phyloP scores from a whole-genome alignment of 2,888 invertebrate genomes.

The Teleiodes luculella region DNA sequence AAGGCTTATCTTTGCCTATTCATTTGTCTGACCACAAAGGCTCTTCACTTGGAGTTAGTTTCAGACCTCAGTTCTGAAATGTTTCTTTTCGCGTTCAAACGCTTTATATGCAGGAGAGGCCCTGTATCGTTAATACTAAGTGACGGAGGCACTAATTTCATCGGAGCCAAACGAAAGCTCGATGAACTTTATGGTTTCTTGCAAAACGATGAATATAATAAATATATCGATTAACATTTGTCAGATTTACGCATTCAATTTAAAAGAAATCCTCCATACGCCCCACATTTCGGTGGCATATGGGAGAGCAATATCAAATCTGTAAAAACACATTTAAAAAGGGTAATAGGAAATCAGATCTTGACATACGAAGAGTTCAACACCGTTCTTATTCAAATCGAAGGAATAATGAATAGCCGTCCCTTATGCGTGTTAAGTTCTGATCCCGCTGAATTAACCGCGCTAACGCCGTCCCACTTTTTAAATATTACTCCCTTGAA shows the following conservation, averaged over 20 bases:
- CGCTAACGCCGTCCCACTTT: neutral
- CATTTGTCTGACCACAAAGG: slow-evolving; percentile 12
- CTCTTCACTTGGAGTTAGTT: slow-evolving; percentile 12
- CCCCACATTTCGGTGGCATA: slow-evolving; percentile 14
- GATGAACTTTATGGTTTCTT: slow-evolving; percentile 16
- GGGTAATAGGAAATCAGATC: slow-evolving; percentile 1
- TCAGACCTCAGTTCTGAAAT: slow-evolving; percentile 8
- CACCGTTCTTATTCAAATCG: too few relatives aligned
- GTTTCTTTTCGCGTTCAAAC: slow-evolving; percentile 11
- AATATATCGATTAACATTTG: neutral
- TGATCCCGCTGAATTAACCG: neutral
- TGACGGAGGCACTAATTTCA: slow-evolving; percentile 19
- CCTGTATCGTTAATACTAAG: slow-evolving; percentile 13
- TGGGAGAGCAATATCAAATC: slow-evolving; percentile 10
- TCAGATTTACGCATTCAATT: neutral
- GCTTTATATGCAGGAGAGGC: slow-evolving; percentile 14
- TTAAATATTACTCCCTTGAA: neutral
- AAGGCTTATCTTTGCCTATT: slow-evolving; percentile 16
- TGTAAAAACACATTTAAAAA: slow-evolving; percentile 2
- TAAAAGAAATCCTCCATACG: neutral
- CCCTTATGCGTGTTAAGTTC: neutral
- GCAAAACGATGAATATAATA: neutral
- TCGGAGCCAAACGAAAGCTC: slow-evolving; percentile 15
- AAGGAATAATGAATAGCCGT: neutral
- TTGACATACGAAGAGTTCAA: slow-evolving; percentile 2